These are phyloP conservation scores for Tetragonula carbonaria DNA, from an alignment of 2,888 invertebrate genomes.

Conservation along the genomic window DNA sequence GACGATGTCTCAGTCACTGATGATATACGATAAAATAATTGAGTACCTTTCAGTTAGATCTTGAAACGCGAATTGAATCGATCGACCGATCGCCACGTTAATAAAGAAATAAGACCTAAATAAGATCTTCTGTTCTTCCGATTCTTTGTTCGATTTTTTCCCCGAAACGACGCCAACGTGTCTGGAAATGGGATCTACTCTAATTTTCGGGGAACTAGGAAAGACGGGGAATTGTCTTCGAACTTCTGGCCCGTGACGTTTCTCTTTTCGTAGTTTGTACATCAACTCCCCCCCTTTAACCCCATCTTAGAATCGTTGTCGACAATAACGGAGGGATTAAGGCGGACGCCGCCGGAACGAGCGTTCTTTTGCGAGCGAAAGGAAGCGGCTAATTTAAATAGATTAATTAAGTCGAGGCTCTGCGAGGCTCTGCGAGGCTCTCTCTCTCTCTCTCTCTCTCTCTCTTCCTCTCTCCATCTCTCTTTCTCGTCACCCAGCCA, in stretches of 20 bases:
- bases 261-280: conserved; percentile 12
- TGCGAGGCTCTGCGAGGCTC: too few relatives aligned
- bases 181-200: conserved; percentile 3
- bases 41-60: too few relatives aligned
- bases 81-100: too few relatives aligned
- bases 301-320: conserved; percentile 22
- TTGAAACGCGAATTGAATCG: too few relatives aligned
- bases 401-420: conserved; percentile 66
- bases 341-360: conserved; percentile 26
- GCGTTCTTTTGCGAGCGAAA: conserved; percentile 37
- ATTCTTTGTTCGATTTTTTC: neutral
- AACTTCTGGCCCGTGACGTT: neutral
- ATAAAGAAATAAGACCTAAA: too few relatives aligned
- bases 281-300: neutral
- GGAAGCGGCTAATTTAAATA: conserved; percentile 67
- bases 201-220: conserved; percentile 13
- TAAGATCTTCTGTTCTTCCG: neutral
- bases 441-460: neutral
- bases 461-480: neutral
- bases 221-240: conserved; percentile 6
- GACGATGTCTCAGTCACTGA: too few relatives aligned
- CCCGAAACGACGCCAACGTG: neutral
- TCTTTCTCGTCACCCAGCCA: neutral
- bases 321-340: conserved; percentile 41
- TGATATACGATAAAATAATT: too few relatives aligned